phyloP scores from a whole-genome alignment of 2,888 invertebrate genomes.

The Odontomyia ornata region DNA sequence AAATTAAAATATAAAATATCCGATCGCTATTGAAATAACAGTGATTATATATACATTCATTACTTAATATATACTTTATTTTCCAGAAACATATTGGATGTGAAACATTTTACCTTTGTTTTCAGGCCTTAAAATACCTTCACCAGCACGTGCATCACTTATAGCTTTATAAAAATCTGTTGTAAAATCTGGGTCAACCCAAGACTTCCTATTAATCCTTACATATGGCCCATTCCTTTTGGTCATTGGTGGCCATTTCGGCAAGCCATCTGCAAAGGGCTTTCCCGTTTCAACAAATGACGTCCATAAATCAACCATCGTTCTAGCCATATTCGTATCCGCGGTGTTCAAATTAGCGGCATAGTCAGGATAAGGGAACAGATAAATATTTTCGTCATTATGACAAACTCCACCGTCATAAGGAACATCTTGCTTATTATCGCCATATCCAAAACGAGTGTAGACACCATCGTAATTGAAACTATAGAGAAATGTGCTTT shows the following conservation, averaged over 20 bases:
- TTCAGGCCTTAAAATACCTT: constrained; percentile 24
- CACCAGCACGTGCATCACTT: constrained; percentile 22
- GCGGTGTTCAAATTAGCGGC: constrained; percentile 56
- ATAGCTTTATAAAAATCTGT: constrained; percentile 37
- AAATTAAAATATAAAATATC: no score
- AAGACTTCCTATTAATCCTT: constrained; percentile 31
- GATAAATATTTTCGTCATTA: constrained; percentile 69
- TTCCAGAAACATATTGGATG: background rate
- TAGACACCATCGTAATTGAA: constrained; percentile 46
- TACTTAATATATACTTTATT: background rate
- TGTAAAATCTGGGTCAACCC: constrained; percentile 32
- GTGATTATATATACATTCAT: no score
- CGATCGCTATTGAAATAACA: no score
- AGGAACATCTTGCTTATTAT: constrained; percentile 26
- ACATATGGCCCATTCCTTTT: constrained; percentile 38
- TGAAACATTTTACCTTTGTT: constrained; percentile 39
- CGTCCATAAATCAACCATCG: constrained; percentile 63
- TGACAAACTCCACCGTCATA: constrained; percentile 65
- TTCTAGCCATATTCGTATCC: constrained; percentile 62
- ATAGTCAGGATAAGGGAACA: constrained; percentile 65
- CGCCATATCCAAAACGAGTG: constrained; percentile 47
- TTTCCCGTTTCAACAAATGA: constrained; percentile 58
- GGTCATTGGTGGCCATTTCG: constrained; percentile 32
- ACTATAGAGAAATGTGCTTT: constrained; percentile 43
- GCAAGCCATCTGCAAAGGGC: constrained; percentile 51